Evolutionary conservation across 2,888 invertebrate genomes (phyloP), one percentile per base, ranked within the genome.

Genomic region (Sabatieria punctata): DNA sequence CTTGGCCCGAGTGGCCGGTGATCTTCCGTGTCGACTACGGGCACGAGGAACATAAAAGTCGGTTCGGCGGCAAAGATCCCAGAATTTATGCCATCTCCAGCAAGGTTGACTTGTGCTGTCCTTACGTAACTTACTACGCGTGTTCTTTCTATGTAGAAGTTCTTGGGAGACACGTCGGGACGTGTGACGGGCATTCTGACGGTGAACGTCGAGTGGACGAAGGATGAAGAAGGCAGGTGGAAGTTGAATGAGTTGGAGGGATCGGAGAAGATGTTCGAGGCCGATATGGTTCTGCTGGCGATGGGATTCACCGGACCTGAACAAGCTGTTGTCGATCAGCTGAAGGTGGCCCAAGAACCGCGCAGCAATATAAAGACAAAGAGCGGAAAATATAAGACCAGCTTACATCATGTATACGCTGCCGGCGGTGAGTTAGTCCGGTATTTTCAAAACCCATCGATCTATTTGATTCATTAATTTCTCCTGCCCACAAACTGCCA

Each of bases 221-320:
- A 86, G 64, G 85, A 85, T 60, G 78, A 76, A 43, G 56, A 21
- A 52, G 95, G 93, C 0, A 76, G 85, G 50, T 97, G 93, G 93
- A 80, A 81, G 64, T 88, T 93, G 85, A 74, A 77, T 49, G 85
- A 93, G 72, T 69, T 83, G 40, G 74, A 78, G 44, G 85, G 81
- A 52, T 77, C 80, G 1, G 80, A 82, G 64, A 77, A 60, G 44
- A 49, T 54, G 11, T 85, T 77, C 71, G 77, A 80, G 56, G 84
- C 85, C 45, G 88, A 97, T 66, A 73, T 97, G 52, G 85, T 93
- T 47, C 74, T 97, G 52, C 74, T 97, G 43, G 97, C 97, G 2
- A 95, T 97, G 95, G 97, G 97, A 59, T 97, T 97, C 75, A 33
- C 33, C n/a, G 93, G 93, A 0, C 93, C 93, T 1, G 93, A 95